Base-by-base conservation (phyloP, 2,797 vertebrate genomes). In the Cheirogaleus major region DNA sequence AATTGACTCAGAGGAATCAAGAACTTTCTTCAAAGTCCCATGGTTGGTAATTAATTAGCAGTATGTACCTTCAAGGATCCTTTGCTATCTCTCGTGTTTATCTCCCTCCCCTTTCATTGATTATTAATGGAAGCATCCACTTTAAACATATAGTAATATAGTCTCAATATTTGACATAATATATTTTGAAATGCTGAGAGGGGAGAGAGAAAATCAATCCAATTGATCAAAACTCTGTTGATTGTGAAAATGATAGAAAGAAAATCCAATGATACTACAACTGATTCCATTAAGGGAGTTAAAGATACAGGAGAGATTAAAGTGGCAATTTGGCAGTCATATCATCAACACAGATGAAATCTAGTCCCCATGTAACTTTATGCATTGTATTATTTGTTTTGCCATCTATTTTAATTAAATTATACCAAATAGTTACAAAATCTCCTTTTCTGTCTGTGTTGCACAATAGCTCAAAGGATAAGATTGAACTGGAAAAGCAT, bases 351-450 rank as follows among this genome's bases (percentile, higher is more conserved):
- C 61, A 94, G 88, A 76, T 87, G 65, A 73, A 87, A 65, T 94
- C 43, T 55, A 50, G 65, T 95, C 79, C 67, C 52, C 17, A 2
- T 59, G 61, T 91, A 95, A 87, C 86, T 95, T 91, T 91, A 85
- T 73, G 38, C 52, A 48, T 97, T 84, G 65, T 38, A 27, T 89
- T 96, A 97, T 91, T 95, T 91, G 70, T 94, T 93, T 89, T 87
- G 59, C 61, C n/a, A 55, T 86, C 45, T 83, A 84, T 94, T 95
- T 83, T 91, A 85, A 95, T 97, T 93, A 93, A 95, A 89, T 84
- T 95, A 95, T 59, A 91, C 52, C 61, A 96, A 96, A 96, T 76
- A 97, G 95, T 97, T 80, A 48, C 79, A 94, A 95, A 45, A 84
- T 91, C 70, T 95, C 69, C 50, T 93, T 13, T 92, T 76, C 25